Evolutionary conservation across 2,797 vertebrate genomes (phyloP).

Genomic region (Numenius phaeopus): DNA sequence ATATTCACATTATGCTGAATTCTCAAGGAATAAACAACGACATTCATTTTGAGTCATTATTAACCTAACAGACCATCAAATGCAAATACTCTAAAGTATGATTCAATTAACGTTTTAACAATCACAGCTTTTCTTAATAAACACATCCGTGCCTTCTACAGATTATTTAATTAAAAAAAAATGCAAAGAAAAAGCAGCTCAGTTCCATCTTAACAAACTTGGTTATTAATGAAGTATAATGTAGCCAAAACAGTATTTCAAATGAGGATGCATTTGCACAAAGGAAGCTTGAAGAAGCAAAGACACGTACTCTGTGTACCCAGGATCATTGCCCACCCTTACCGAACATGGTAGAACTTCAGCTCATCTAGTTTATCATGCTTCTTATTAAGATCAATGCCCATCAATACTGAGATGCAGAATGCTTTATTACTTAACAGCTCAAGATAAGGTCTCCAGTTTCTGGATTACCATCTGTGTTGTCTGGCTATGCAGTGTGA

Average conservation of each 20-base stretch:
- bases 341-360: neutral
- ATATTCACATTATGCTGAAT: neutral
- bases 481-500: neutral
- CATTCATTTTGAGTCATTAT: neutral
- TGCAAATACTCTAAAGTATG: neutral
- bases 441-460: neutral
- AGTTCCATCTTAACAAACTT: neutral
- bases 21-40: neutral
- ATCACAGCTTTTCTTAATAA: conserved; percentile 20
- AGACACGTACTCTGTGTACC: fast-evolving
- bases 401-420: neutral
- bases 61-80: conserved; percentile 40
- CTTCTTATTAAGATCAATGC: fast-evolving
- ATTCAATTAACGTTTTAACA: conserved; percentile 25
- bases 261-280: neutral
- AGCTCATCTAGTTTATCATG: fast-evolving
- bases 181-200: neutral
- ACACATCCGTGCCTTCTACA: neutral
- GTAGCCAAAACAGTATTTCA: neutral
- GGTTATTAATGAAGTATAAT: neutral
- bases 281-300: neutral
- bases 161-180: neutral
- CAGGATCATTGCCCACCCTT: neutral
- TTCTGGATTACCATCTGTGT: neutral
- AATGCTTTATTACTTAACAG: neutral